Percentiles rank a stretch among this genome's conserved stretches.
Conservation (phyloP, 1,140 invertebrate species). For the Sesamia nonagrioides region DNA sequence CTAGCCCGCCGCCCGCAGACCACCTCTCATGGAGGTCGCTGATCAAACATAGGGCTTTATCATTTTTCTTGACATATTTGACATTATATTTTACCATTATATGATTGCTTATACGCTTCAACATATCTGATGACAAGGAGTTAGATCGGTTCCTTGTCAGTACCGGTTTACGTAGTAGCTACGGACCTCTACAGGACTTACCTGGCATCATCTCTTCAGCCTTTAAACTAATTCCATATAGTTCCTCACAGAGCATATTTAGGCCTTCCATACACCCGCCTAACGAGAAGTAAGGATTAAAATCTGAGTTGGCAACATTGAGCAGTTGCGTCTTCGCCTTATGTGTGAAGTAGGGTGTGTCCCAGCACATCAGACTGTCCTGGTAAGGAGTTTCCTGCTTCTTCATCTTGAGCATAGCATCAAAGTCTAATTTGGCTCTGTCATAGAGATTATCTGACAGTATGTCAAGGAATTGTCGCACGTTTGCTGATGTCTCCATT, state of each 20-base stretch:
- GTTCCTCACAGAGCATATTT: slow-evolving; percentile 93
- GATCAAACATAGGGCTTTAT: too few relatives aligned
- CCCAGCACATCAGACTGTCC: slow-evolving; percentile 91
- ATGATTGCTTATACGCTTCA: too few relatives aligned
- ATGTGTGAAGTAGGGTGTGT: slow-evolving; percentile 93
- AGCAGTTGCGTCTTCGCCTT: slow-evolving; percentile 92
- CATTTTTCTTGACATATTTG: too few relatives aligned
- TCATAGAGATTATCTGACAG: slow-evolving; percentile 91
- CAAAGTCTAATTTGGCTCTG: slow-evolving; percentile 91
- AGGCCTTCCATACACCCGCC: slow-evolving; percentile 98
- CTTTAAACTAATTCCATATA: slow-evolving; percentile 94
- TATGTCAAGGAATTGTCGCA: slow-evolving; percentile 93
- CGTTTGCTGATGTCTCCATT: slow-evolving; percentile 93
- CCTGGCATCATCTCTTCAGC: slow-evolving; percentile 90
- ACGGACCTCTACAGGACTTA: slow-evolving; percentile 77
- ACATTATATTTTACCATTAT: too few relatives aligned
- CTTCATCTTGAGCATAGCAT: slow-evolving; percentile 93
- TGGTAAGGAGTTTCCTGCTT: slow-evolving; percentile 84
- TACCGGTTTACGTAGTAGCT: slow-evolving; percentile 79
- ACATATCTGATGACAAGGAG: slow-evolving; percentile 76
- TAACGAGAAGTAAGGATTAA: slow-evolving; percentile 96
- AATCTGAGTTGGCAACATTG: slow-evolving; percentile 91
- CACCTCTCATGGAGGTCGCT: too few relatives aligned
- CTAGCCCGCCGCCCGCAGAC: too few relatives aligned
- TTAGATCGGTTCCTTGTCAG: slow-evolving; percentile 77